Base-by-base conservation (phyloP, 2,888 invertebrate genomes). In the Hofmannophila pseudospretella region DNA sequence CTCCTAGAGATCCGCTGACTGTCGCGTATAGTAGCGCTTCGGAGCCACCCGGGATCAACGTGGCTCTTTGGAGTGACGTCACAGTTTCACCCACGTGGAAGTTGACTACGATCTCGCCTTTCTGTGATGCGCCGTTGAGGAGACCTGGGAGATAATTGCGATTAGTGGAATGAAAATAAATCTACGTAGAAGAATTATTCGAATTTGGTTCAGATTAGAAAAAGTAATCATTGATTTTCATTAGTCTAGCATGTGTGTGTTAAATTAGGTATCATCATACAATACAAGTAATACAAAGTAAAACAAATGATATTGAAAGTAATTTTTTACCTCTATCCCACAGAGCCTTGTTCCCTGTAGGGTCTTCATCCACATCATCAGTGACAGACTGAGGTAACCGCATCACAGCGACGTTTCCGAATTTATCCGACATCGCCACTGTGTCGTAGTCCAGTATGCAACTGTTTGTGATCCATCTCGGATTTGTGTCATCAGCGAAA, bases 331-430 rank as follows among this genome's bases (percentile, higher is more conserved):
- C 93, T 69, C 95, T 89, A 67, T 95, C 95, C 99, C 99, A 99
- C 0, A 99, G 86, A 0, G 98, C 96, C 74, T 98, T 98, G 64
- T 97, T 98, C 29, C 99, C 99, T 0, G 99, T 99, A 0, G 99
- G 99, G 82, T 99, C 99, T 79, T 99, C 99, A 71, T 99, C 99
- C 0, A 99, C 97, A 68, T 99, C 99, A 77, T 99, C 99, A 14
- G 94, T 95, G 1, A 97, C 94, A 39, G 96, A 96, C 36, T 93
- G 91, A 0, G 99, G 97, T 37, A 98, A 73, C 29, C 98, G 90
- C 60, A 98, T 94, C 38, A 99, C 92, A 39, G 95, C 91, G 49
- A 99, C 89, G 68, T 98, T 99, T 20, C 99, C 99, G 87, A 99
- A 99, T 79, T 99, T 99, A 75, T 99, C 99, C 4, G 97, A 96